Evolutionary conservation across 2,113 vertebrate genomes (phyloP).

Genomic region (Podilymbus podiceps): DNA sequence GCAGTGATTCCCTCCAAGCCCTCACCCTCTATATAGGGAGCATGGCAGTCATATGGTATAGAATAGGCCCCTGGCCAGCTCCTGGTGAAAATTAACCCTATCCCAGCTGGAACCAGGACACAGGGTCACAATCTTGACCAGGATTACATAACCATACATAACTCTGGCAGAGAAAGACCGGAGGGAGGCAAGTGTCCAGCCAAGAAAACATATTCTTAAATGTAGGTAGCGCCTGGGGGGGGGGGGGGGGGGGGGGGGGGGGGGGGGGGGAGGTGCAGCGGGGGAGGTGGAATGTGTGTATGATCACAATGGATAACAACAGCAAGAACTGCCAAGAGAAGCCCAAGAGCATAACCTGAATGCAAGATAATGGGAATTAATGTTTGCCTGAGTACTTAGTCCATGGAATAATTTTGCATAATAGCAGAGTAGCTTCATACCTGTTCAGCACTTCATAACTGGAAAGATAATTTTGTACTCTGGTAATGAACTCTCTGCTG

Average conservation of each 20-base stretch:
- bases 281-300: background rate
- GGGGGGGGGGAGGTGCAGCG: too few species aligned
- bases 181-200: background rate
- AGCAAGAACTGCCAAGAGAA: background rate
- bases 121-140: background rate
- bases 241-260: too few species aligned
- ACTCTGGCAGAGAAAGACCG: background rate
- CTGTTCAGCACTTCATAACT: background rate
- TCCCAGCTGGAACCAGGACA: too few species aligned
- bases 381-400: background rate
- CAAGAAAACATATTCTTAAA: background rate
- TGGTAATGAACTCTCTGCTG: background rate
- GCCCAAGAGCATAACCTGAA: background rate
- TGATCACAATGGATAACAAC: background rate
- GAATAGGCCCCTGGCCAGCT: too few species aligned
- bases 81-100: too few species aligned
- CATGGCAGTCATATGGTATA: too few species aligned
- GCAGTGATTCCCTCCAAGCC: too few species aligned
- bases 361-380: background rate
- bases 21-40: too few species aligned
- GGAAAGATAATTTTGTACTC: background rate
- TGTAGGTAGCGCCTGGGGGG: rapidly evolving
- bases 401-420: background rate
- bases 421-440: background rate
- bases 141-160: background rate